Evolutionary conservation across 2,888 invertebrate species (phyloP).

Genomic region (Lepidocyrtoides sp.): DNA sequence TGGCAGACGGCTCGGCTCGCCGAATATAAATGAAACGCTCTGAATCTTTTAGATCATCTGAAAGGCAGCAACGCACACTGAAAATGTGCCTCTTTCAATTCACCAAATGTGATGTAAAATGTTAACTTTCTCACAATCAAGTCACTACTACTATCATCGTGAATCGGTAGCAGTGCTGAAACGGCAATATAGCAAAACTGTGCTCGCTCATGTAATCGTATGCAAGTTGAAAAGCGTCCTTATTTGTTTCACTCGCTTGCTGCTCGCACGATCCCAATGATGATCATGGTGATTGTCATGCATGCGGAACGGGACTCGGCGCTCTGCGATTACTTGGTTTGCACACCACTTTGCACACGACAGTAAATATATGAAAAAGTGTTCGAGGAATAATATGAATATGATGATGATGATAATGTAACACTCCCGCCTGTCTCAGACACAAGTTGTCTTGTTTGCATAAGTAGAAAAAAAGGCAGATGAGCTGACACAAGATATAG

Average conservation of each 20-base stretch:
- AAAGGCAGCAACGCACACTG: background rate
- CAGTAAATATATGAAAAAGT: background rate
- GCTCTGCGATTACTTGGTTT: slow-evolving; percentile 40
- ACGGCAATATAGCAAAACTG: slow-evolving; percentile 16
- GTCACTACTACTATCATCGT: slow-evolving; percentile 1
- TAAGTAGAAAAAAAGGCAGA: slow-evolving; percentile 36
- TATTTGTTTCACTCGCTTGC: slow-evolving; percentile 52
- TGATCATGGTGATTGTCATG: slow-evolving; percentile 47
- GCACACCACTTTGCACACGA: slow-evolving; percentile 57
- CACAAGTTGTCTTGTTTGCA: slow-evolving; percentile 33
- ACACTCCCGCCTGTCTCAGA: slow-evolving; percentile 20
- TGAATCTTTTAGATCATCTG: slow-evolving; percentile 64
- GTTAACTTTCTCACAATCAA: slow-evolving; percentile 45
- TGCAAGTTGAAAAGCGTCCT: slow-evolving; percentile 57
- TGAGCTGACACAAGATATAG: background rate
- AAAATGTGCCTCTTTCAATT: slow-evolving; percentile 29
- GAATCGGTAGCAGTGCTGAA: background rate
- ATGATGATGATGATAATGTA: slow-evolving; percentile 21
- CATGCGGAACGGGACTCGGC: slow-evolving; percentile 36
- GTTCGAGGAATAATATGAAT: slow-evolving; percentile 31
- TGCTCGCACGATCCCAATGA: background rate
- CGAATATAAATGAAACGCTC: slow-evolving; percentile 62
- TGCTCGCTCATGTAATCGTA: slow-evolving; percentile 24
- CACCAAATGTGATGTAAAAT: slow-evolving; percentile 41
- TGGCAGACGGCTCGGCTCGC: slow-evolving; percentile 58